Evolutionary conservation across 2,888 invertebrate species (phyloP).

Genomic region (Ptychoptera contaminata): DNA sequence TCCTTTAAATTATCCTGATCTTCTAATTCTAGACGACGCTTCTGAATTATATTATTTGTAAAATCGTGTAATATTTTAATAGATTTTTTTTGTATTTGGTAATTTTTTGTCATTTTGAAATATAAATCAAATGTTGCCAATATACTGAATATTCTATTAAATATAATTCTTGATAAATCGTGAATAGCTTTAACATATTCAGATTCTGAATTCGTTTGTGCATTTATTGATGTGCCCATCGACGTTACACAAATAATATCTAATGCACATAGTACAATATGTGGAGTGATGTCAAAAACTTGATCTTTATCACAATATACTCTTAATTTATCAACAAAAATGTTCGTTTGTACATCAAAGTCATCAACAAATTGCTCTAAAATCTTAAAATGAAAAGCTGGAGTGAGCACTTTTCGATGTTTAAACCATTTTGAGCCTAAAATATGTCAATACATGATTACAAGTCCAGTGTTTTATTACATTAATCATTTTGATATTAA

Average conservation of each 20-base stretch:
- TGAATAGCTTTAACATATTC: constrained; percentile 61
- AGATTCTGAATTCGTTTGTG: constrained; percentile 50
- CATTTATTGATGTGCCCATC: constrained; percentile 63
- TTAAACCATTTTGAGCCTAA: constrained; percentile 40
- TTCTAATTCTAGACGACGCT: constrained; percentile 26
- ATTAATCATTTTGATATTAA: too few species aligned
- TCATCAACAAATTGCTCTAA: constrained; percentile 53
- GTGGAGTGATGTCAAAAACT: constrained; percentile 42
- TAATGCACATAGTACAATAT: constrained; percentile 39
- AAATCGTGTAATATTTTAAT: constrained; percentile 36
- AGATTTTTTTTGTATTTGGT: constrained; percentile 35
- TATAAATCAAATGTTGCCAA: constrained; percentile 23
- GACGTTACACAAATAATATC: constrained; percentile 60
- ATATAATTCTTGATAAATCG: constrained; percentile 29
- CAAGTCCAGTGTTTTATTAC: too few species aligned
- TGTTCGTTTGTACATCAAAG: constrained; percentile 45
- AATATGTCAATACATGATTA: too few species aligned
- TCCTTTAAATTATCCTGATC: constrained; percentile 4
- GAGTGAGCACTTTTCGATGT: constrained; percentile 55
- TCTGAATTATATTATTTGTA: constrained; percentile 37
- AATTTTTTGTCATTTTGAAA: constrained; percentile 37
- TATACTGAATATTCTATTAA: constrained; percentile 28
- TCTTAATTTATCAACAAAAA: constrained; percentile 39
- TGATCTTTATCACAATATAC: constrained; percentile 24
- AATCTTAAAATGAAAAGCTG: constrained; percentile 65